Evolutionary conservation across 1,140 invertebrate species (phyloP).

Genomic region (Pseudomyrmex gracilis): DNA sequence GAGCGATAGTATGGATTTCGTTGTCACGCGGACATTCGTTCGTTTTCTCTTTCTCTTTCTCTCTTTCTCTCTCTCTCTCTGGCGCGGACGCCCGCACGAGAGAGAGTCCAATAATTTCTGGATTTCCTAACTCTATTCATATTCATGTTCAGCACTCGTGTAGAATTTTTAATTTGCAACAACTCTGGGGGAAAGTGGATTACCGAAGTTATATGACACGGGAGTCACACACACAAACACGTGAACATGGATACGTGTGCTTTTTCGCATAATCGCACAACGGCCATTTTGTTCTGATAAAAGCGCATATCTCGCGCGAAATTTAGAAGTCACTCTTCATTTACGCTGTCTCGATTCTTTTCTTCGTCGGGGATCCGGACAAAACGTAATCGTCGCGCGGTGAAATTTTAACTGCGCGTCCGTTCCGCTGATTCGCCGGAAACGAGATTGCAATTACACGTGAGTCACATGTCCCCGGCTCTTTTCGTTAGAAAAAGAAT

Average conservation of each 20-base stretch:
- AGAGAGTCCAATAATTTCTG: conserved; percentile 30
- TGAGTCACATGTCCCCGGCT: neutral
- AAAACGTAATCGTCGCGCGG: neutral
- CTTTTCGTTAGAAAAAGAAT: no score
- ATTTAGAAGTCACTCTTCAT: conserved; percentile 27
- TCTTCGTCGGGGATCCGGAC: no score
- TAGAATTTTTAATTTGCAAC: conserved; percentile 52
- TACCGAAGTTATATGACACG: conserved; percentile 18
- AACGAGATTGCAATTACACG: conserved; percentile 12
- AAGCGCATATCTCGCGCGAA: conserved; percentile 1
- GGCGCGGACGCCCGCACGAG: no score
- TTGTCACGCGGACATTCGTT: no score
- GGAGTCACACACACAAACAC: no score
- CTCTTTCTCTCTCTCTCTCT: no score
- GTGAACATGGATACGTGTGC: conserved; percentile 12
- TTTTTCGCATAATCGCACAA: conserved; percentile 38
- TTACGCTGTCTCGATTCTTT: conserved; percentile 15
- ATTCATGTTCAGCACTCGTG: conserved; percentile 44
- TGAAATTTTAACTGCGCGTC: conserved; percentile 21
- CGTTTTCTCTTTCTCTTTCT: no score
- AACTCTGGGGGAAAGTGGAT: conserved; percentile 48
- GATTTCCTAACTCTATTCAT: conserved; percentile 36
- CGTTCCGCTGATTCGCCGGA: neutral
- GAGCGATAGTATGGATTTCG: no score
- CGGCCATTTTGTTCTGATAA: conserved; percentile 38